Percentiles rank a stretch among this genome's conserved stretches.
These are phyloP conservation scores for Tragelaphus imberbis DNA, from an alignment of 2,113 vertebrate species.

Conservation along the genomic window DNA sequence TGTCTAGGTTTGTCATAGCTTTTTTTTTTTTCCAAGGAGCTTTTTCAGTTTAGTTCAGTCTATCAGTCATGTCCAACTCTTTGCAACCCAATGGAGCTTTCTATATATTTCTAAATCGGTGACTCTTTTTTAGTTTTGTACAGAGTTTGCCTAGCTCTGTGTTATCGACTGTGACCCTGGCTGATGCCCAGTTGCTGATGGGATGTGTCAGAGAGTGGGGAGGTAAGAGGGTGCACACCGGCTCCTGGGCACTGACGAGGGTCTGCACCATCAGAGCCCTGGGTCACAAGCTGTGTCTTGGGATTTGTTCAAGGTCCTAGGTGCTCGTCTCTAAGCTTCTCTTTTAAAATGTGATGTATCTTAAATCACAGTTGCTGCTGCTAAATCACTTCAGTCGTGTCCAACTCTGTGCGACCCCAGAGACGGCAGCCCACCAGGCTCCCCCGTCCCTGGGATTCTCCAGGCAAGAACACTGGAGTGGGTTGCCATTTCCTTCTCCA, in stretches of 20 bases:
- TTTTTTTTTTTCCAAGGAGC: neutral
- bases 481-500: too few relatives aligned
- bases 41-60: neutral
- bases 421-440: too few relatives aligned
- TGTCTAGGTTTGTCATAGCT: neutral
- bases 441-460: too few relatives aligned
- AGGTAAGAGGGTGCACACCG: too few relatives aligned
- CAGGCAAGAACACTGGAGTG: too few relatives aligned
- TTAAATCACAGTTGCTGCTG: neutral
- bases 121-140: neutral
- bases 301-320: neutral
- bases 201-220: neutral
- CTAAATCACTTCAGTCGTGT: too few relatives aligned
- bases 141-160: neutral
- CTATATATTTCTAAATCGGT: neutral
- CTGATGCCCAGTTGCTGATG: neutral
- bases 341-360: neutral
- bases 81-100: neutral
- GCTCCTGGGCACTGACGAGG: neutral
- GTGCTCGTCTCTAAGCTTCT: neutral
- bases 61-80: rapidly evolving
- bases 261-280: neutral
- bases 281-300: neutral
- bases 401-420: too few relatives aligned
- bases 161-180: neutral